phyloP scores from a whole-genome alignment of 2,888 invertebrate genomes.

The Lottia gigantea region DNA sequence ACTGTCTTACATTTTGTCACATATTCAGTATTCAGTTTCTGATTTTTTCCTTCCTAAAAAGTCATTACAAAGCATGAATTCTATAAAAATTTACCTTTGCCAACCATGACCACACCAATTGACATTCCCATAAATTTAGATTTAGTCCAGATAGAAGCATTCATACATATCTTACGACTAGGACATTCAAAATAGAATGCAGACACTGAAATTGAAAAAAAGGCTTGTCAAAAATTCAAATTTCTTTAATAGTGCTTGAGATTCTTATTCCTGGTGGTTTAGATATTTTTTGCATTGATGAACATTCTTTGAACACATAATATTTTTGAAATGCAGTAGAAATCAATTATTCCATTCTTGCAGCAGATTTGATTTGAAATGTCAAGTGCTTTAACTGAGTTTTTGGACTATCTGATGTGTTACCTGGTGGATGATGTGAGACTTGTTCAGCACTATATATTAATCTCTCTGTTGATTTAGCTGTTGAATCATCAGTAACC shows the following conservation, averaged over 20 bases:
- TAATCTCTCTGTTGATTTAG: constrained; percentile 32
- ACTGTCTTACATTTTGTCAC: too few species aligned
- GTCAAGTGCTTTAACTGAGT: too few species aligned
- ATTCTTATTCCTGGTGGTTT: too few species aligned
- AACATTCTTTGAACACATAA: too few species aligned
- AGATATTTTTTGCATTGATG: too few species aligned
- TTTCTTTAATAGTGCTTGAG: too few species aligned
- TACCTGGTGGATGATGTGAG: constrained; percentile 71
- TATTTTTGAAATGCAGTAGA: too few species aligned
- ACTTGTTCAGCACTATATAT: constrained; percentile 70
- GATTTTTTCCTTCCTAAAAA: too few species aligned
- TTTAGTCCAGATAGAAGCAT: constrained; percentile 70
- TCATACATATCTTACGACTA: constrained; percentile 68
- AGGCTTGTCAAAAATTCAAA: neutral
- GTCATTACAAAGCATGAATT: too few species aligned
- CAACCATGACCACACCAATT: constrained; percentile 70
- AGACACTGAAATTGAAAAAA: constrained; percentile 65
- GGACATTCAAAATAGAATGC: constrained; percentile 72
- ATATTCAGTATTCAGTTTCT: too few species aligned
- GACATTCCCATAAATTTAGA: constrained; percentile 72
- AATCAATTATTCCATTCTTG: too few species aligned
- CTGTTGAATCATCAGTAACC: neutral
- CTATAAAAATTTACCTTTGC: constrained; percentile 62
- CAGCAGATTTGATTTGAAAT: too few species aligned
- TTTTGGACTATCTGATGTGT: constrained; percentile 11